Base-by-base conservation (phyloP, 2,797 vertebrate genomes). In the Pipistrellus kuhlii region DNA sequence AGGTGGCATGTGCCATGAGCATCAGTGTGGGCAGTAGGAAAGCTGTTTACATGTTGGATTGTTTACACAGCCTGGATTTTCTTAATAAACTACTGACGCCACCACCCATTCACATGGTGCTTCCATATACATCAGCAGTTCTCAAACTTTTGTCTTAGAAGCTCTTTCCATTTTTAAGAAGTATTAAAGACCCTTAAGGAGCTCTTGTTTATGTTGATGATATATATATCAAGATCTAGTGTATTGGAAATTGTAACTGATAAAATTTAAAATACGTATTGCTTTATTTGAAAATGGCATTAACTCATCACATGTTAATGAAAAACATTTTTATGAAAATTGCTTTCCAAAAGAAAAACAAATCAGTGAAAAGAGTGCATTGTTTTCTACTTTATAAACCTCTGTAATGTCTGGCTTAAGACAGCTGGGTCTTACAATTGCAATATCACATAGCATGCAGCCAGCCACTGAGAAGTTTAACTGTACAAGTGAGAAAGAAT, bases 301-400 rank as follows among this genome's bases (percentile, higher is more conserved):
- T 77, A 76, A 73, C 38, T 32, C 44, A 73, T 59, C 23, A 80
- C 62, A 59, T 30, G 5, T 51, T 53, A 62, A 66, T 21, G 1
- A 48, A 81, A 73, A 85, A 66, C 20, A 20, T 73, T 93, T 78
- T 69, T 44, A 72, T 25, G 27, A 77, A 77, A 73, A 85, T 55
- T 91, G 27, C 12, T 64, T 78, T 82, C 30, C 12, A 44, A 85
- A 88, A 93, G 48, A 82, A 87, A 94, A 92, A 78, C 35, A 48
- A 82, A 46, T 86, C 30, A 35, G 20, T 44, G 15, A 51, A 73
- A 68, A 86, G 12, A 59, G 9, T 30, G 20, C 20, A 68, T 0
- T 76, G 38, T 27, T 95, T 85, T 78, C 59, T n/a, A 55, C 90
- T 95, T n/a, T 64, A 15, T 69, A 82, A 92, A 38, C 25, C 64